Percentiles rank a stretch among this genome's conserved stretches.
phyloP scores from a whole-genome alignment of 2,888 invertebrate genomes.

The Amblyteles armatorius region DNA sequence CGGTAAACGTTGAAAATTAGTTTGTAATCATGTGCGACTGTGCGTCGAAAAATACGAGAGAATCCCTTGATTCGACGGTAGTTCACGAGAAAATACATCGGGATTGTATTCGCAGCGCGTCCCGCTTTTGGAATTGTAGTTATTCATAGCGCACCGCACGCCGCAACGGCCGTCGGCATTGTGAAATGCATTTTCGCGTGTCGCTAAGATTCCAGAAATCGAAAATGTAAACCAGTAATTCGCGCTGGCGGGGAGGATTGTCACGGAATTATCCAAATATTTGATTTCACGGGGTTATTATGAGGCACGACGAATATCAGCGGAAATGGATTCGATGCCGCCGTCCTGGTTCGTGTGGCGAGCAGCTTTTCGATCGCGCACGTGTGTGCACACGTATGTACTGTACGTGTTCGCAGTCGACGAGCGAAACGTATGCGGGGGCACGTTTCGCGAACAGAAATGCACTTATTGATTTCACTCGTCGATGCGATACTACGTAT shows the following conservation, averaged over 20 bases:
- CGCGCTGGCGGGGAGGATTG: neutral
- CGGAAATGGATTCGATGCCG: constrained; percentile 46
- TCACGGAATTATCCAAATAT: constrained; percentile 49
- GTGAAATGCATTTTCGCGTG: constrained; percentile 18
- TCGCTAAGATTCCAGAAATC: neutral
- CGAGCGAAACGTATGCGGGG: constrained; percentile 37
- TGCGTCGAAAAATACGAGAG: neutral
- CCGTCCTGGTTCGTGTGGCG: neutral
- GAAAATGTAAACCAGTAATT: neutral
- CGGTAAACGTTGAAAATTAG: constrained; percentile 1
- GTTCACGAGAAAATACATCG: neutral
- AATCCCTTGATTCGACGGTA: neutral
- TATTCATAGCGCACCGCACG: neutral
- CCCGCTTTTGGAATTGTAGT: constrained; percentile 9
- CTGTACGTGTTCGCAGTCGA: neutral
- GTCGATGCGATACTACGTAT: constrained; percentile 45
- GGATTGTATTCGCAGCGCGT: neutral
- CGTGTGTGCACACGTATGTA: neutral
- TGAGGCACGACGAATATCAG: constrained; percentile 44
- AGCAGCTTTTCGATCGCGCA: constrained; percentile 5
- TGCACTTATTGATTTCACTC: constrained; percentile 57
- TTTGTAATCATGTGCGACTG: neutral
- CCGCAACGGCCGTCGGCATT: neutral
- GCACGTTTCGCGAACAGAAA: constrained; percentile 55
- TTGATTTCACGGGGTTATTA: constrained; percentile 27